These are phyloP conservation scores for Ovis aries DNA, from an alignment of 2,113 vertebrate species.

Conservation along the genomic window ARS-UI_Ramb_v3.0 NC_056071.1:20185001-20185500, in stretches of 20 bases:
- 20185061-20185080: background rate
- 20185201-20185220: background rate
- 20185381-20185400: background rate
- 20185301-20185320: background rate
- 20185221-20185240: background rate
- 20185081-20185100: background rate
- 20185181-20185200: background rate
- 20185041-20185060: background rate
- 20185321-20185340: background rate
- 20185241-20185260: background rate
- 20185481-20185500: background rate
- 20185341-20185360: rapidly evolving
- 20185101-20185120: background rate
- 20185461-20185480: background rate
- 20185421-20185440: background rate
- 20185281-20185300: rapidly evolving
- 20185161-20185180: background rate
- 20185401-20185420: background rate
- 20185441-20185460: background rate
- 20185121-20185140: background rate
- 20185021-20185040: background rate
- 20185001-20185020: background rate
- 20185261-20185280: background rate
- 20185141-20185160: background rate
- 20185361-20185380: background rate